These are phyloP conservation scores for Pelmatolapia mariae DNA, from an alignment of 2,113 vertebrate species.

Conservation along the genomic window DNA sequence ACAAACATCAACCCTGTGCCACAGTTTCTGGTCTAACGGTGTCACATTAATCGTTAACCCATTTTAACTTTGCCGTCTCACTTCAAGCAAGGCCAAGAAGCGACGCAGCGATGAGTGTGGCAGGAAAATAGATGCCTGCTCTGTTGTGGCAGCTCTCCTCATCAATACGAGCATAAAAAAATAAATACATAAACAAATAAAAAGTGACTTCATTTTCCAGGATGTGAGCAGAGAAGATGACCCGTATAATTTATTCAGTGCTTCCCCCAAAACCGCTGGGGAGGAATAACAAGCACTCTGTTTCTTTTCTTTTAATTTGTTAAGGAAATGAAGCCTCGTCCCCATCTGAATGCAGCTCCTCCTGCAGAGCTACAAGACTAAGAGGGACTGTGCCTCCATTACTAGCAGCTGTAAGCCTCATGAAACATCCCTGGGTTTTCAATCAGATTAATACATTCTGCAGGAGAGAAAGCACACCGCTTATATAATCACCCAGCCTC, in stretches of 20 bases:
- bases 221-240: neutral
- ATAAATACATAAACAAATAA: neutral
- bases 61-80: neutral
- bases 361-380: neutral
- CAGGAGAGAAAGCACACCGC: neutral
- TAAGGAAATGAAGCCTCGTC: neutral
- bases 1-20: neutral
- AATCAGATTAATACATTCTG: neutral
- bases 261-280: neutral
- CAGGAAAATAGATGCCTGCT: neutral
- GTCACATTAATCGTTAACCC: neutral
- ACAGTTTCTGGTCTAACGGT: neutral
- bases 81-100: neutral
- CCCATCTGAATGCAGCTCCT: slow-evolving; percentile 1
- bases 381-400: neutral
- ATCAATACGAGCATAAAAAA: neutral
- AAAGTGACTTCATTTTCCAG: neutral
- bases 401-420: neutral
- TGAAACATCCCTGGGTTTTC: neutral
- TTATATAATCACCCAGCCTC: neutral
- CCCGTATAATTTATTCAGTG: neutral
- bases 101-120: neutral
- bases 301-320: neutral
- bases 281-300: neutral
- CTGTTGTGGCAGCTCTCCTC: neutral